These are phyloP conservation scores for Helogale parvula DNA, from an alignment of 2,113 vertebrate species.

Conservation along the genomic window DNA sequence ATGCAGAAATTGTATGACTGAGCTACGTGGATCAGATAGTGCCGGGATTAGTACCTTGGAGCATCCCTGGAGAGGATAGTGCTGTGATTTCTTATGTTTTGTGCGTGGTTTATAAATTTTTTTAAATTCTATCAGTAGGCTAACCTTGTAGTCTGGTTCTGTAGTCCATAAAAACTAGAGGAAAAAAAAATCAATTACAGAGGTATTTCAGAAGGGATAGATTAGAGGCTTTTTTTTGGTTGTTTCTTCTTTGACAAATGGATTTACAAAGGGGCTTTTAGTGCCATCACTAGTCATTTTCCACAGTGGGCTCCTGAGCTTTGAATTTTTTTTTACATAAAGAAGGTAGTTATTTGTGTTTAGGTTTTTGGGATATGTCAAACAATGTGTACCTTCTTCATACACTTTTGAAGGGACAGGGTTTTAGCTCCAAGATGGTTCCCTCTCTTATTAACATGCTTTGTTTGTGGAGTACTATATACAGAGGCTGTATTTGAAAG, in stretches of 20 bases:
- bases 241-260: slow-evolving; percentile 67
- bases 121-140: slow-evolving; percentile 13
- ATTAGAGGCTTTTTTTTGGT: slow-evolving; percentile 65
- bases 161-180: slow-evolving; percentile 45
- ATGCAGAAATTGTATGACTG: slow-evolving; percentile 54
- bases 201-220: slow-evolving; percentile 70
- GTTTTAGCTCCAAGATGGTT: slow-evolving; percentile 23
- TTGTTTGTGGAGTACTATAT: not conserved
- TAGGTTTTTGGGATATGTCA: slow-evolving; percentile 18
- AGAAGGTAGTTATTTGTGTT: not conserved
- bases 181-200: slow-evolving; percentile 74
- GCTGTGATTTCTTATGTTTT: slow-evolving; percentile 30
- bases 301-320: not conserved
- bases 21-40: slow-evolving; percentile 67
- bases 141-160: slow-evolving; percentile 50
- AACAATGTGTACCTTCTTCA: not conserved
- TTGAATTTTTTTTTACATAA: not conserved
- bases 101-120: not conserved
- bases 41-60: slow-evolving; percentile 75
- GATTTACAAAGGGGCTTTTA: slow-evolving; percentile 71
- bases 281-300: slow-evolving; percentile 50
- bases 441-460: slow-evolving; percentile 20
- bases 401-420: not conserved
- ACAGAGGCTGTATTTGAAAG: slow-evolving; percentile 53
- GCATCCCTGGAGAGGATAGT: slow-evolving; percentile 50